Percentiles rank a stretch among this genome's conserved stretches.
Evolutionary conservation across 1,140 invertebrate genomes (phyloP).

Genomic region (Geopemphigus sp.): DNA sequence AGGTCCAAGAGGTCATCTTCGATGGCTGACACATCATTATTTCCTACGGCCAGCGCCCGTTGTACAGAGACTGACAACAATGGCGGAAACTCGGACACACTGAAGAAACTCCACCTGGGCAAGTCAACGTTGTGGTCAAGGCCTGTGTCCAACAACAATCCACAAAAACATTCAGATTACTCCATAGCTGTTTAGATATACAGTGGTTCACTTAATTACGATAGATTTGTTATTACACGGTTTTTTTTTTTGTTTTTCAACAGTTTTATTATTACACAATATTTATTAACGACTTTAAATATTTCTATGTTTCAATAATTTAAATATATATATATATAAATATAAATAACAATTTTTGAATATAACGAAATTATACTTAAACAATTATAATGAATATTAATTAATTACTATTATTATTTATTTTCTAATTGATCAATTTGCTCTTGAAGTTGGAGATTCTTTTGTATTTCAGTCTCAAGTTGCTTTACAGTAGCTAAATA

Average conservation of each 20-base stretch:
- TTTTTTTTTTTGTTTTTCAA: not conserved
- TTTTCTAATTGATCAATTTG: not conserved
- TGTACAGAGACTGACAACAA: constrained; percentile 74
- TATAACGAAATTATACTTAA: not conserved
- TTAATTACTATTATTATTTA: not conserved
- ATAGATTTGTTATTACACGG: constrained; percentile 23
- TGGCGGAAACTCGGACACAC: constrained; percentile 60
- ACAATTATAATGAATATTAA: not conserved
- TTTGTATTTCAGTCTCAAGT: constrained; percentile 63
- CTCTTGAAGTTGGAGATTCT: constrained; percentile 37
- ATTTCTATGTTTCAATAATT: constrained; percentile 35
- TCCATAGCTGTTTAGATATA: constrained; percentile 64
- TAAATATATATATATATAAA: constrained; percentile 33
- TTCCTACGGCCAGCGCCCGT: constrained; percentile 60
- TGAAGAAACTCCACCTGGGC: constrained; percentile 72
- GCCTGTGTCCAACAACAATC: constrained; percentile 56
- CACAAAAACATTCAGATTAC: constrained; percentile 60
- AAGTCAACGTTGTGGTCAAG: constrained; percentile 71
- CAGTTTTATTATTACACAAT: constrained; percentile 33
- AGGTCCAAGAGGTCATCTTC: constrained; percentile 64
- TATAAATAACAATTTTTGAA: not conserved
- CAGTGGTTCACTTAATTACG: not conserved
- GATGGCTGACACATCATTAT: constrained; percentile 63
- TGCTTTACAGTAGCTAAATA: constrained; percentile 83
- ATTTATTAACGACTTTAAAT: constrained; percentile 22